Base-by-base conservation (phyloP, 92 coral and sea anemone species). In the Heliopora coerulea region DNA sequence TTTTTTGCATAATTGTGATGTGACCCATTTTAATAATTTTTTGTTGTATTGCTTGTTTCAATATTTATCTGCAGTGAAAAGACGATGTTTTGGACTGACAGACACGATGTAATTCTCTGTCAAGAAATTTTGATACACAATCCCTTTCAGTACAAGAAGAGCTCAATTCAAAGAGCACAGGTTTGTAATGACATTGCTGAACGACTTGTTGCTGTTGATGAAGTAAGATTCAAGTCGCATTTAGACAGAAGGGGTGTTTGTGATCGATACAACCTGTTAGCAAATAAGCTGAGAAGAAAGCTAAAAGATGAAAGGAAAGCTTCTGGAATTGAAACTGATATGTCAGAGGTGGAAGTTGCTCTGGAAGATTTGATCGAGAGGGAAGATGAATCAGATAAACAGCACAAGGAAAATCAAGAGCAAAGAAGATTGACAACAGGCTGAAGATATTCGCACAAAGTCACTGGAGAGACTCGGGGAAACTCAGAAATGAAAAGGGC, bases 61-160 rank as follows among this genome's bases (percentile, higher is more conserved):
- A n/a, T n/a, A n/a, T n/a, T n/a, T 56, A 7, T 4, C 18, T 14
- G 13, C 23, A 20, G 18, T 41, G 23, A 66, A 23, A 66, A 21
- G 21, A 49, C 35, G n/a, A 80, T 80, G 84, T 72, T 80, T 29
- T 72, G 84, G 84, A 60, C 64, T 0, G 64, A 78, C 0, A 27
- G 31, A 3, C 82, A 82, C 23, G 82, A 82, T 57, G 72, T 70
- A 27, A 54, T 82, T 70, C 56, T 82, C 32, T 82, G 86, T 60
- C 39, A 78, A 15, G 64, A 82, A 67, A 82, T 82, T 8, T 44
- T 83, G 65, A 83, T 67, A 3, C 66, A 64, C 29, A 80, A 84
- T 48, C 80, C 76, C 3, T 79, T 84, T 49, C 79, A 83, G 0
- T 72, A 84, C 35, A 79, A 79, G 49, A 84, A 84, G 65, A 81